A percentile compares a stretch with the other conserved stretches of the same genome.
Conservation (phyloP, 2,113 vertebrate genomes). For the Tragelaphus imberbis region DNA sequence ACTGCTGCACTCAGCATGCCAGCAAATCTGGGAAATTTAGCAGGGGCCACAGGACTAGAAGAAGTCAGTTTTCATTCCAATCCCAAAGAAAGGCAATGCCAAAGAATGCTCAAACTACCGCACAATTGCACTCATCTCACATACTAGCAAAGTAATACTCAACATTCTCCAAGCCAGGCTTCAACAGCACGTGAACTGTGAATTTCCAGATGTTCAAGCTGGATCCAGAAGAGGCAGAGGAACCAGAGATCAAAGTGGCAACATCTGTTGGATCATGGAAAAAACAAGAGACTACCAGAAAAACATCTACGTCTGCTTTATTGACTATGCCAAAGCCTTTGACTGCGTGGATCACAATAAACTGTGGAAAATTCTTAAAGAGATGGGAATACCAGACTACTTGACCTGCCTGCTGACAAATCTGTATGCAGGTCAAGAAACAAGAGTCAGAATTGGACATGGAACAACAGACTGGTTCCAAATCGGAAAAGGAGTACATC, state of each 20-base stretch:
- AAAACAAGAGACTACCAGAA: background rate
- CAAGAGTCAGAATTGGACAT: background rate
- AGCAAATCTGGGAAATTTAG: background rate
- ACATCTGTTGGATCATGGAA: background rate
- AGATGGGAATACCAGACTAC: background rate
- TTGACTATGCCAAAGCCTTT: background rate
- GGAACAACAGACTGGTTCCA: background rate
- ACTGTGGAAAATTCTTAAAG: background rate
- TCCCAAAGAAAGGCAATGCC: background rate
- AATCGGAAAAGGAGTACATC: background rate
- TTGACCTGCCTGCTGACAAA: background rate
- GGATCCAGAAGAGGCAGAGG: background rate
- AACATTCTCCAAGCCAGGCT: background rate
- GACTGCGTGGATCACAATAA: background rate
- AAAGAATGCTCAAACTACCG: background rate
- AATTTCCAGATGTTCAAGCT: background rate
- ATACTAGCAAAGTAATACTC: background rate
- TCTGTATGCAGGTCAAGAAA: background rate
- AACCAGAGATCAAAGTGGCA: background rate
- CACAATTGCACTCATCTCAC: background rate
- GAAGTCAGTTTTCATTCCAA: background rate
- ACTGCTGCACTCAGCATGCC: background rate
- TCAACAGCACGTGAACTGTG: accelerated
- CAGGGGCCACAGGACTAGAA: background rate
- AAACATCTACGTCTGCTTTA: background rate